A percentile compares a stretch with the other conserved stretches of the same genome.
Evolutionary conservation across 2,797 vertebrate genomes (phyloP).

Genomic region (Takifugu ocellatus): DNA sequence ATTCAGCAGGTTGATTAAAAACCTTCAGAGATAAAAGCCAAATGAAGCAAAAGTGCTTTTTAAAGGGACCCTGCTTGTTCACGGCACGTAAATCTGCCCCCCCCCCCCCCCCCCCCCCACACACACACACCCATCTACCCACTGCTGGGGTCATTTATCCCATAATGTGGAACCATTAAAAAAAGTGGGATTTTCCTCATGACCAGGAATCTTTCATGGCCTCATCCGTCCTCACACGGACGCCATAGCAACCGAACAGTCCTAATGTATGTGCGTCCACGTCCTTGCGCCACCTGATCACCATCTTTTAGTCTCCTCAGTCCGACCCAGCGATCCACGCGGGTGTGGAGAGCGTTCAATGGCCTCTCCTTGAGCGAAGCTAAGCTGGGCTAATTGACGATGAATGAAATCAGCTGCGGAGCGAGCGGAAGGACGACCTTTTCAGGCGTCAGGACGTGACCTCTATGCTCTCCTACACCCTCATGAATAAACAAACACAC

Average conservation of each 20-base stretch:
- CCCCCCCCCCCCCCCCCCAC: slow-evolving; percentile 45
- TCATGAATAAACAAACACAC: slow-evolving; percentile 48
- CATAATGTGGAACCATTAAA: slow-evolving; percentile 18
- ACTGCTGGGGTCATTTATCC: slow-evolving; percentile 53
- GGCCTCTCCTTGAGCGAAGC: slow-evolving; percentile 23
- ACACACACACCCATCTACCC: slow-evolving; percentile 63
- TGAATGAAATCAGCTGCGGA: slow-evolving; percentile 58
- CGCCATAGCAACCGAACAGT: slow-evolving; percentile 12
- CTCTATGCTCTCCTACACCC: slow-evolving; percentile 31
- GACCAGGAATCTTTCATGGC: slow-evolving; percentile 17
- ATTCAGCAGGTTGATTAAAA: no score
- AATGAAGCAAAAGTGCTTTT: no score
- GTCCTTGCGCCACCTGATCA: slow-evolving; percentile 21
- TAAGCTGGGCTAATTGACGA: slow-evolving; percentile 64
- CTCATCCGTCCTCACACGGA: slow-evolving; percentile 23
- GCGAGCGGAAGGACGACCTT: slow-evolving; percentile 47
- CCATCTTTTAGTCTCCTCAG: slow-evolving; percentile 24
- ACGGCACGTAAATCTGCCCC: background rate
- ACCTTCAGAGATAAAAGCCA: no score
- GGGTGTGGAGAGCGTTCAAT: slow-evolving; percentile 28
- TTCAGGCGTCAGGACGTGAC: slow-evolving; percentile 48
- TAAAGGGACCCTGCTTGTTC: no score
- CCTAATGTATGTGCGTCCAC: slow-evolving; percentile 18
- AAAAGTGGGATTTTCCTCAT: slow-evolving; percentile 35
- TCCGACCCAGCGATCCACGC: slow-evolving; percentile 19